Conservation (phyloP, 2,888 invertebrate species). For the Blera fallax region DNA sequence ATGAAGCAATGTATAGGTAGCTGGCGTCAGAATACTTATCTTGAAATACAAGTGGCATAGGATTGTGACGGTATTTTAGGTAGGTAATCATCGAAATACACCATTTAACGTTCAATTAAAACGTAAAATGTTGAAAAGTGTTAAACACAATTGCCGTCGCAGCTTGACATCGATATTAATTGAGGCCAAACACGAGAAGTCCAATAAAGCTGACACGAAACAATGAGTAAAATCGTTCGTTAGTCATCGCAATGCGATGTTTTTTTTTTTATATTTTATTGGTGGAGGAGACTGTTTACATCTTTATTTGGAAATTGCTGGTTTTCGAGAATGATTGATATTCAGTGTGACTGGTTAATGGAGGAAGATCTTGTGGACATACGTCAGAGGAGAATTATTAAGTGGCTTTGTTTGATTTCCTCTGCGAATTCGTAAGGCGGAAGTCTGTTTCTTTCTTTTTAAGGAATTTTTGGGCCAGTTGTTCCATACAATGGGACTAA, state of each 20-base stretch:
- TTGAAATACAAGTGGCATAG: slow-evolving; percentile 12
- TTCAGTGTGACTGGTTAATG: slow-evolving; percentile 3
- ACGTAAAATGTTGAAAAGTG: slow-evolving; percentile 14
- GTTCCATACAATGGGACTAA: too few relatives aligned
- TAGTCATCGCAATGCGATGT: slow-evolving; percentile 32
- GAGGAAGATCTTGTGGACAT: slow-evolving; percentile 14
- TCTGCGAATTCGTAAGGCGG: slow-evolving; percentile 19
- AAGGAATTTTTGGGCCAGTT: neutral
- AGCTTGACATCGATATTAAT: slow-evolving; percentile 52
- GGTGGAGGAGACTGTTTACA: neutral
- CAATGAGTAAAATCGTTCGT: neutral
- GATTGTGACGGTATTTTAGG: slow-evolving; percentile 19
- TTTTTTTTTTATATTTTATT: neutral
- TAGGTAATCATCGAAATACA: neutral
- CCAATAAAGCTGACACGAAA: neutral
- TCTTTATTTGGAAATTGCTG: slow-evolving; percentile 45
- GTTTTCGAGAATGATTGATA: slow-evolving; percentile 28
- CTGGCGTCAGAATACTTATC: slow-evolving; percentile 23
- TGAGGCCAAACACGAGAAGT: slow-evolving; percentile 36
- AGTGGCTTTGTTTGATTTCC: slow-evolving; percentile 44
- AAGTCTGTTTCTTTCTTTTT: neutral
- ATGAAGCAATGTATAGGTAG: neutral
- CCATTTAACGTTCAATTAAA: too few relatives aligned
- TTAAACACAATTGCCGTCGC: slow-evolving; percentile 1
- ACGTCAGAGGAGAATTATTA: slow-evolving; percentile 20